Conservation (phyloP, 2,113 vertebrate genomes). For the Stegostoma tigrinum region DNA sequence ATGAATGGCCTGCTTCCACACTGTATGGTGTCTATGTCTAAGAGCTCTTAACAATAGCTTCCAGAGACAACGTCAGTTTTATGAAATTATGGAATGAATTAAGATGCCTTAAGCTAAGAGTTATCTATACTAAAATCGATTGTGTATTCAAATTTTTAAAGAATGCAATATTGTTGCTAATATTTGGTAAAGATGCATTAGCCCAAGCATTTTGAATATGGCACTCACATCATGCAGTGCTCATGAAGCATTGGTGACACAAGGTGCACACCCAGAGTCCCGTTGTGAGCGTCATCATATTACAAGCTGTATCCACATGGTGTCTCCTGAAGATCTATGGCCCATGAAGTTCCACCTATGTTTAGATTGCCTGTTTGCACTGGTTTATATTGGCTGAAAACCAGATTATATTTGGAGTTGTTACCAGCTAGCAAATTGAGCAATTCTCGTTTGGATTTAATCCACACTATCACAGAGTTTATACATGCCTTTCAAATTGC, state of each 20-base stretch:
- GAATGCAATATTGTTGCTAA: too few relatives aligned
- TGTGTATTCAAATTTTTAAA: too few relatives aligned
- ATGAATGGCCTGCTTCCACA: too few relatives aligned
- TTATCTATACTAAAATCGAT: too few relatives aligned
- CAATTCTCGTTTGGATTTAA: constrained; percentile 12
- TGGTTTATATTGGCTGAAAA: background rate
- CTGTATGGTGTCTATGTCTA: too few relatives aligned
- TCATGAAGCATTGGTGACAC: background rate
- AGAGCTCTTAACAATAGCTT: too few relatives aligned
- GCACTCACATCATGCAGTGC: background rate
- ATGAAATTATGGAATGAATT: too few relatives aligned
- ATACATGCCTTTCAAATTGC: constrained; percentile 25
- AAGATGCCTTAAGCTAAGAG: too few relatives aligned
- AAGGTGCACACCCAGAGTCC: background rate
- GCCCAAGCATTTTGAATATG: background rate
- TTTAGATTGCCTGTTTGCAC: constrained; percentile 18
- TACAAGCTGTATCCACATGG: background rate
- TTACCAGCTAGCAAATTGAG: constrained; percentile 17
- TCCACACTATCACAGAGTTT: background rate
- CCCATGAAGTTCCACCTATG: background rate
- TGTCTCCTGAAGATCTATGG: background rate
- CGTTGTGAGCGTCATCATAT: background rate
- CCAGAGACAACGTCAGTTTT: too few relatives aligned
- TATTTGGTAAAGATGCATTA: too few relatives aligned
- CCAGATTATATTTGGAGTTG: constrained; percentile 3